Conservation (phyloP, 2,888 invertebrate genomes). For the Sinopyrophorus schimmeli region DNA sequence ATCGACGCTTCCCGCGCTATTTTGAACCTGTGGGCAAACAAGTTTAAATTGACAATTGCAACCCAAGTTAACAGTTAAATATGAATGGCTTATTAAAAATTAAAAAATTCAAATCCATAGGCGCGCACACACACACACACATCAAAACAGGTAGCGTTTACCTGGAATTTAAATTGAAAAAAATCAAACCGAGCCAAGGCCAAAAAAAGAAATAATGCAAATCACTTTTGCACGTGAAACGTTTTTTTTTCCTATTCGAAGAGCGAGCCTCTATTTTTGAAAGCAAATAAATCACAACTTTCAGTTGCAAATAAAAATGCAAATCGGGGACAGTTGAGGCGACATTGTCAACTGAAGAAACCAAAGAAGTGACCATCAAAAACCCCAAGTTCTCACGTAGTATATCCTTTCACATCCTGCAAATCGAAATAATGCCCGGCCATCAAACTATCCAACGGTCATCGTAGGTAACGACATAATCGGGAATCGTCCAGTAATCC, state of each 20-base stretch:
- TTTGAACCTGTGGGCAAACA: too few species aligned
- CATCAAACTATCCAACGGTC: constrained; percentile 51
- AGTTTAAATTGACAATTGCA: too few species aligned
- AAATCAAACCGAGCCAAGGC: background rate
- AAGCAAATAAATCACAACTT: constrained; percentile 54
- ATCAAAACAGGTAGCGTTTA: too few species aligned
- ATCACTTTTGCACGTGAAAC: too few species aligned
- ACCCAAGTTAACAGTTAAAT: too few species aligned
- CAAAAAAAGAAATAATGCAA: constrained; percentile 8
- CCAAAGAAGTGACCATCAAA: constrained; percentile 40
- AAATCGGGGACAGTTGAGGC: constrained; percentile 50
- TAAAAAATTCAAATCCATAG: too few species aligned
- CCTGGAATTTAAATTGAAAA: too few species aligned
- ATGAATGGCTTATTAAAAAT: too few species aligned
- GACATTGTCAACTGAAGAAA: constrained; percentile 43
- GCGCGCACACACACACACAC: too few species aligned
- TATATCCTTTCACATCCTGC: constrained; percentile 47
- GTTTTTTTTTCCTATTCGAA: too few species aligned
- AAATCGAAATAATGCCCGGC: constrained; percentile 43
- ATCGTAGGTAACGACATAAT: constrained; percentile 57
- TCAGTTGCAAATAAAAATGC: constrained; percentile 53
- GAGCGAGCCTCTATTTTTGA: constrained; percentile 17
- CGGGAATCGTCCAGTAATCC: constrained; percentile 46
- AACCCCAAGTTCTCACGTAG: constrained; percentile 52
- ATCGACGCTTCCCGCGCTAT: too few species aligned